These are phyloP conservation scores for Pteronotus mesoamericanus DNA, from an alignment of 2,797 vertebrate species.

Conservation along the genomic window DNA sequence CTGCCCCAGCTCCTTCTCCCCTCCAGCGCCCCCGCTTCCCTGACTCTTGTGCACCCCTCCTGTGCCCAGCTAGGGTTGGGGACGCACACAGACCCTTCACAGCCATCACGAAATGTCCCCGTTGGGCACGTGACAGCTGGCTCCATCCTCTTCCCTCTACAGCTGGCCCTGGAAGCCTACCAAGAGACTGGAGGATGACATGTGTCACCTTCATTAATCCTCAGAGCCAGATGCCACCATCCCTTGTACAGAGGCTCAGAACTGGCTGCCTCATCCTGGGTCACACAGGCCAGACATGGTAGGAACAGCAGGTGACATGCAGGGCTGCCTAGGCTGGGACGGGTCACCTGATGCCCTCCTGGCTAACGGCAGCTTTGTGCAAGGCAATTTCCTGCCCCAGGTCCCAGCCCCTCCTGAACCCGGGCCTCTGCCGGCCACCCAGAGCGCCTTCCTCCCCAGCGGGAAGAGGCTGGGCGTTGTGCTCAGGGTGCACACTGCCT, in stretches of 20 bases:
- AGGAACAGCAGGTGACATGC: neutral
- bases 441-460: neutral
- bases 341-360: neutral
- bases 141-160: neutral
- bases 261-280: neutral
- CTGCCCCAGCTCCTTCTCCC: fast-evolving
- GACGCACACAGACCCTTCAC: neutral
- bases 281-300: neutral
- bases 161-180: neutral
- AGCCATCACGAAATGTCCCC: neutral
- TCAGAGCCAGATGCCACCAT: neutral
- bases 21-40: too few relatives aligned
- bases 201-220: neutral
- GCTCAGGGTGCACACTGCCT: fast-evolving
- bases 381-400: neutral
- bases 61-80: neutral
- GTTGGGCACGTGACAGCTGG: neutral
- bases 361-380: neutral
- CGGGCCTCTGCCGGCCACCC: neutral
- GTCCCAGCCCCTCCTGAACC: neutral
- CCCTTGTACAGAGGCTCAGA: neutral
- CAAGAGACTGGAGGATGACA: neutral
- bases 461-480: fast-evolving
- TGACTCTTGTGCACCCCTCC: fast-evolving
- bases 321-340: neutral